These are phyloP conservation scores for Eurytemora carolleeae DNA, from an alignment of 1,140 invertebrate genomes.

Conservation along the genomic window DNA sequence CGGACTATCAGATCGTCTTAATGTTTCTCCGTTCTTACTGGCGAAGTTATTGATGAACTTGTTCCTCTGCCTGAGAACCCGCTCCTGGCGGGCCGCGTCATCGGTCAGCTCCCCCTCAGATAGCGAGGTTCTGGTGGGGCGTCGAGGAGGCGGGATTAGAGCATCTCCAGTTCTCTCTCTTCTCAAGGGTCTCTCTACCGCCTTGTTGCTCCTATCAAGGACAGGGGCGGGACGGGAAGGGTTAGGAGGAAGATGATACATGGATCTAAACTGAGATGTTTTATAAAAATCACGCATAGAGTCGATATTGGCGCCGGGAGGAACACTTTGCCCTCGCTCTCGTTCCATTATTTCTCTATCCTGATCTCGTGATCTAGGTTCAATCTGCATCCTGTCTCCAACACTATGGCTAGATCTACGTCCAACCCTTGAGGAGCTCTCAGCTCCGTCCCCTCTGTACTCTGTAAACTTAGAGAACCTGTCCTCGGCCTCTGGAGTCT, in stretches of 20 bases:
- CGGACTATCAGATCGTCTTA: neutral
- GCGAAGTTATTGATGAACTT: neutral
- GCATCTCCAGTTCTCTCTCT: neutral
- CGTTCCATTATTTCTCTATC: neutral
- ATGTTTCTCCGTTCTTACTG: neutral
- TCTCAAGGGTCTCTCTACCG: neutral
- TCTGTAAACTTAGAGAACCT: slow-evolving; percentile 7
- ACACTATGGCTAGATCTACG: neutral
- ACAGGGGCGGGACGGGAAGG: slow-evolving; percentile 9
- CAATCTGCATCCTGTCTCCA: neutral
- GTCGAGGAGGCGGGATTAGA: neutral
- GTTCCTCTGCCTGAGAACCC: neutral
- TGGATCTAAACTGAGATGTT: slow-evolving; percentile 12
- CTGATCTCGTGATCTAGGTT: neutral
- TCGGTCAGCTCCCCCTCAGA: slow-evolving; percentile 8
- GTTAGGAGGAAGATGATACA: slow-evolving; percentile 11
- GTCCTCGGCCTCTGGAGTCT: neutral
- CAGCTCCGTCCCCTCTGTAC: slow-evolving; percentile 4
- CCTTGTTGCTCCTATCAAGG: neutral
- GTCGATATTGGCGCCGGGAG: slow-evolving; percentile 12
- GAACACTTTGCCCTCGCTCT: slow-evolving; percentile 11
- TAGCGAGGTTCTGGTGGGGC: neutral
- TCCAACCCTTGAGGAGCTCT: neutral
- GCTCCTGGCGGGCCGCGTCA: slow-evolving; percentile 3
- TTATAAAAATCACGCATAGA: slow-evolving; percentile 15